Evolutionary conservation across 2,113 vertebrate species (phyloP), one percentile per base, ranked within the genome.

Genomic region (Astatotilapia flaviijosephi): DNA sequence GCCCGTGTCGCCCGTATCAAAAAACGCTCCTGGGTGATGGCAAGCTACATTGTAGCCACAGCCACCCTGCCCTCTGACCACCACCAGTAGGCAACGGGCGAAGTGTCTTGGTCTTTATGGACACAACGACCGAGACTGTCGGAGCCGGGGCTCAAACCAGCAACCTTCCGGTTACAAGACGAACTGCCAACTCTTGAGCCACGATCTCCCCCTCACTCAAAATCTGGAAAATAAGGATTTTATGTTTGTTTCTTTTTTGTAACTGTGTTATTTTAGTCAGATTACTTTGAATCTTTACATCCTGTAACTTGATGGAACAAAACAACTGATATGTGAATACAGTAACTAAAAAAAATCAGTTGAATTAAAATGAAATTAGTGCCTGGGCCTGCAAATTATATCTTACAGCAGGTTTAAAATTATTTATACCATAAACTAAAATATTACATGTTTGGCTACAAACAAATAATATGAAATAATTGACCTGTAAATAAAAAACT

Each of bases 381-480:
- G 7, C 0, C 1, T 4, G 65, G 0, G 7, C 11, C 21, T 21
- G n/a, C 65, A 70, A 70, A 70, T 5, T 0, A 40, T 68, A 0
- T 68, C 11, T 40, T 62, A 35, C 1, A 35, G 31, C 58, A 5
- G 58, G 17, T 35, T 62, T 62, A n/a, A 2, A n/a, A 35, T 62
- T 5, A 62, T 0, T 62, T 62, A n/a, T 1, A 62, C 31, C 1
- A 62, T 62, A 62, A 33, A 62, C 1, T 12, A 35, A 35, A 62
- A 62, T n/a, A 62, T 62, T 11, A 35, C 31, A 35, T 1, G 2
- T 7, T 19, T 60, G 56, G 56, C 28, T 60, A 3, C 8, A 6
- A 60, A 60, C 14, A 42, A 19, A 23, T 70, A 42, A 14, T 70
- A 13, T 42, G n/a, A 70, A 70, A 70, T 23, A 40, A 70, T 42